Conservation (phyloP, 2,113 vertebrate genomes). For the Sylvilagus bachmani region DNA sequence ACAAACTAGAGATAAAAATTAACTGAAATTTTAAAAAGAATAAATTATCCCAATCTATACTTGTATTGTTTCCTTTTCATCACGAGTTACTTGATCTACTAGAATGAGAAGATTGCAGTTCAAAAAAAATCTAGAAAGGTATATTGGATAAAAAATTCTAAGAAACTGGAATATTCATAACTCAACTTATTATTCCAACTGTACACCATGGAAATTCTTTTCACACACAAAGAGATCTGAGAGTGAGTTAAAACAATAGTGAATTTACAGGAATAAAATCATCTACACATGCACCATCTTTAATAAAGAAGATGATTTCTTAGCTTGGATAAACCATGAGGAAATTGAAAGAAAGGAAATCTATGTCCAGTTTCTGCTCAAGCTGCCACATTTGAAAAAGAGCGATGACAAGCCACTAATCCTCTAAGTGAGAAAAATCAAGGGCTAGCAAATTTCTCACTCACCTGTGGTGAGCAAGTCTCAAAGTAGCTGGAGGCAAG, state of each 20-base stretch:
- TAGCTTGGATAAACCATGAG: background rate
- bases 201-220: background rate
- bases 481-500: constrained; percentile 8
- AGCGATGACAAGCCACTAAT: background rate
- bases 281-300: background rate
- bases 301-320: background rate
- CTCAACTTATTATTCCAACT: background rate
- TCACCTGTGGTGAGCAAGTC: background rate
- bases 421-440: background rate
- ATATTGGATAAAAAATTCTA: background rate
- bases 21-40: constrained; percentile 4
- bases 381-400: background rate
- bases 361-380: background rate
- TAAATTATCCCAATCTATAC: background rate
- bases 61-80: background rate
- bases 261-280: background rate
- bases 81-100: background rate
- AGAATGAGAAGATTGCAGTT: background rate
- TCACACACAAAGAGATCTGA: background rate
- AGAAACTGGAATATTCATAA: background rate
- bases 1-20: background rate
- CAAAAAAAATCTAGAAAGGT: background rate
- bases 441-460: background rate
- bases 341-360: background rate
- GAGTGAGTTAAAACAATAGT: background rate